Percentiles rank a stretch among this genome's conserved stretches.
Conservation (phyloP, 2,888 invertebrate genomes). For the Conomelus anceps region DNA sequence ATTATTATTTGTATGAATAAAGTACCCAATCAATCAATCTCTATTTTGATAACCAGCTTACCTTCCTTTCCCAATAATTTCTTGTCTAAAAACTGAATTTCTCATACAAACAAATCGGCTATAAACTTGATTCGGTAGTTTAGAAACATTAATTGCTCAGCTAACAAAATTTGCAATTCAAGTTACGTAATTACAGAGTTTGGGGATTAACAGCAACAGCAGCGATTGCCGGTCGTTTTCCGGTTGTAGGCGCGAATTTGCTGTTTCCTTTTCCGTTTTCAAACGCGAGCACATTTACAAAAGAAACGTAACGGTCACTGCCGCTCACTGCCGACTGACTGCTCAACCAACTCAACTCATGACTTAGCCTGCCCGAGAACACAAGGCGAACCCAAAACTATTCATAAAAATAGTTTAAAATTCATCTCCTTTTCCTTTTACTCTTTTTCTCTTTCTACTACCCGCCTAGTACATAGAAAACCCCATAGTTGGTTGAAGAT, state of each 20-base stretch:
- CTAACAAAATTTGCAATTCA: neutral
- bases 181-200: neutral
- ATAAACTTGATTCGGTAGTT: neutral
- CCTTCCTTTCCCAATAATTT: no score
- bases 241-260: neutral
- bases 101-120: neutral
- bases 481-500: no score
- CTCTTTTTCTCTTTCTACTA: no score
- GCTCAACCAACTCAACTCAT: neutral
- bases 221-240: neutral
- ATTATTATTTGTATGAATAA: no score
- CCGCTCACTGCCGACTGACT: neutral
- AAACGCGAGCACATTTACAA: neutral
- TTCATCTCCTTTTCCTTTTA: neutral
- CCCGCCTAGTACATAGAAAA: no score
- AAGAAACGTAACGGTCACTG: neutral
- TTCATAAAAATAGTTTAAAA: neutral
- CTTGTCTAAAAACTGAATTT: neutral
- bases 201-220: neutral
- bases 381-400: neutral
- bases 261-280: neutral
- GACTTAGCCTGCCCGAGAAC: neutral
- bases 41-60: no score
- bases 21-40: no score
- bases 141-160: neutral